Evolutionary conservation across 2,888 invertebrate genomes (phyloP).

Genomic region (Tipula helvola): DNA sequence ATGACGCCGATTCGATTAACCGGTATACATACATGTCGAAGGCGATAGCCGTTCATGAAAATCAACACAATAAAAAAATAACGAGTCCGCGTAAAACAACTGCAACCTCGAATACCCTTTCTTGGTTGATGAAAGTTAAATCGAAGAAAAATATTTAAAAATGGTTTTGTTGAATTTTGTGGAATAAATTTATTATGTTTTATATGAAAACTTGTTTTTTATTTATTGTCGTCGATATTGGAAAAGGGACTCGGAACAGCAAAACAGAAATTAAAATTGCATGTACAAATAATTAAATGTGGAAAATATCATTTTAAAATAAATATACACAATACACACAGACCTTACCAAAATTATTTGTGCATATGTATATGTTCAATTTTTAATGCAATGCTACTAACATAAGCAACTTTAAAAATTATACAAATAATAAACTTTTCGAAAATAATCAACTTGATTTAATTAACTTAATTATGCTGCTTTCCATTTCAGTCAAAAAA

Average conservation of each 20-base stretch:
- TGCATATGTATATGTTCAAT: too few species aligned
- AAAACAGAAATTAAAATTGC: background rate
- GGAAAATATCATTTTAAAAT: too few species aligned
- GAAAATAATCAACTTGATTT: too few species aligned
- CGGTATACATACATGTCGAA: background rate
- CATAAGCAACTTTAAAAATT: too few species aligned
- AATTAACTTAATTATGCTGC: too few species aligned
- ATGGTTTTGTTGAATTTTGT: background rate
- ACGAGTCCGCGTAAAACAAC: background rate
- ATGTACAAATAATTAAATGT: too few species aligned
- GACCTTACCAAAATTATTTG: too few species aligned
- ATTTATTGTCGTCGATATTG: background rate
- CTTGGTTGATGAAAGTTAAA: constrained; percentile 8
- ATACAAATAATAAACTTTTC: too few species aligned
- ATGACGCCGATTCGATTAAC: background rate
- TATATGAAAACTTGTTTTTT: background rate
- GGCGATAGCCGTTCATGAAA: background rate
- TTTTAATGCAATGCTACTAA: too few species aligned
- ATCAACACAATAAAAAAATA: background rate
- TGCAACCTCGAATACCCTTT: background rate
- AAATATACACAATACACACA: too few species aligned
- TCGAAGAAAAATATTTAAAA: background rate
- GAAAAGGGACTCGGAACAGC: background rate
- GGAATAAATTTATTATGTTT: background rate
- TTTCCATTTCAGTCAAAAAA: too few species aligned